Evolutionary conservation across 1,140 invertebrate genomes (phyloP), one percentile per base, ranked within the genome.

Genomic region (Paralvinella palmiformis): DNA sequence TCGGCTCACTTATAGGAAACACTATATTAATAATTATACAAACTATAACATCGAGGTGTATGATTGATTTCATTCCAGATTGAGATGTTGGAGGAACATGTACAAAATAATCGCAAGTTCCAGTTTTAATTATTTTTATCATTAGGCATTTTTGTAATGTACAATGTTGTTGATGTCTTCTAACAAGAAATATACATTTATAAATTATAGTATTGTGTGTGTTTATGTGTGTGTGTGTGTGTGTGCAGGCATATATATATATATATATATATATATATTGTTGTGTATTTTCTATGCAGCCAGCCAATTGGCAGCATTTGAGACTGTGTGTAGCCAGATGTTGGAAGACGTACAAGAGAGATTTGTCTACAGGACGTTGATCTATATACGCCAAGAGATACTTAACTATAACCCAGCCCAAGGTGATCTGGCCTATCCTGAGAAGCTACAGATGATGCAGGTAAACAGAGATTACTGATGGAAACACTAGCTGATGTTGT

Each of bases 381-480:
- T 98, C 59, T 98, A 96, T 78, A 86, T 98, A 50, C 87, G 91
- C 62, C 88, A 89, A 1, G 96, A 99, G 80, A 93, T 99, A 68
- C 80, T 91, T 29, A 86, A 88, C 45, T 86, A 84, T 70, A 75
- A 89, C 67, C 91, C 96, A 10, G 93, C 92, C 17, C 86, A 90
- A 17, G 96, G 96, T 0, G 96, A 99, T 83, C 82, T 99, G 48
- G 94, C 94, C 0, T 99, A 99, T 83, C 96, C 96, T 0, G 91
- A 97, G 72, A 96, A 98, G 79, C 81, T 99, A 22, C 87, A 93
- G 77, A 96, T 98, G 91, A 98, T 99, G 94, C 75, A 79, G 69
- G 80, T 80, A n/a, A n/a, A n/a, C n/a, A n/a, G n/a, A n/a, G n/a
- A n/a, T n/a, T n/a, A n/a, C n/a, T n/a, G n/a, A n/a, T n/a, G n/a